phyloP scores from a whole-genome alignment of 2,888 invertebrate genomes.

The Drosophila acutilabella region DNA sequence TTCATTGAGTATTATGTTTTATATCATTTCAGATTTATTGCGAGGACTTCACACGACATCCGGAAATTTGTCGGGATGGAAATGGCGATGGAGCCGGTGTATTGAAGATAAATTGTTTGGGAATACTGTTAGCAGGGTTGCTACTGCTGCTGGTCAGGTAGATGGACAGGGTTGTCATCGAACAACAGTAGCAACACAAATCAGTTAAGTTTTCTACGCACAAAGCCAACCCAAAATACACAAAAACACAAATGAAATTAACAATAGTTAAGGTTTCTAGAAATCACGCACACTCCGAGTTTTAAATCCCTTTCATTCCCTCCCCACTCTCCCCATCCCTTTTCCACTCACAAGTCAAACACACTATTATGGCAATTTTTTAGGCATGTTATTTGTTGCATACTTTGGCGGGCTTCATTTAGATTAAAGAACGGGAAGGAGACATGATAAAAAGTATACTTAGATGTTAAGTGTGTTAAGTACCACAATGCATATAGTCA shows the following conservation, averaged over 20 bases:
- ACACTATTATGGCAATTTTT: conserved; percentile 12
- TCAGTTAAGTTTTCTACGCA: conserved; percentile 54
- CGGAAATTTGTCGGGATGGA: conserved; percentile 78
- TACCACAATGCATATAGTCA: conserved; percentile 35
- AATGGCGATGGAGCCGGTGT: conserved; percentile 56
- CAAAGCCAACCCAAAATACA: conserved; percentile 19
- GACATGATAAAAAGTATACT: conserved; percentile 29
- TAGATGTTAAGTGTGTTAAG: conserved; percentile 60
- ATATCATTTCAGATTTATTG: conserved; percentile 79
- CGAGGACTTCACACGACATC: conserved; percentile 82
- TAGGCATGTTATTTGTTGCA: conserved; percentile 58
- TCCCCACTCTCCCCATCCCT: not conserved
- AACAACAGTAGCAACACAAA: not conserved
- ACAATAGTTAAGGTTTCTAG: conserved; percentile 74
- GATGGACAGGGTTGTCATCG: conserved; percentile 41
- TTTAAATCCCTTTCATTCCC: not conserved
- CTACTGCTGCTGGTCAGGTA: conserved; percentile 73
- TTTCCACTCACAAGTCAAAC: not conserved
- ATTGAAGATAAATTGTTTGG: conserved; percentile 44
- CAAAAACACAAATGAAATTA: conserved; percentile 31
- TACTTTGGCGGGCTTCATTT: conserved; percentile 45
- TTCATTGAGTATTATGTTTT: not conserved
- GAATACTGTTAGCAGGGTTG: conserved; percentile 49
- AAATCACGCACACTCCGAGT: conserved; percentile 4
- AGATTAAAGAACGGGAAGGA: conserved; percentile 1